These are phyloP conservation scores for Callipepla californica DNA, from an alignment of 2,113 vertebrate genomes.

Conservation along the genomic window DNA sequence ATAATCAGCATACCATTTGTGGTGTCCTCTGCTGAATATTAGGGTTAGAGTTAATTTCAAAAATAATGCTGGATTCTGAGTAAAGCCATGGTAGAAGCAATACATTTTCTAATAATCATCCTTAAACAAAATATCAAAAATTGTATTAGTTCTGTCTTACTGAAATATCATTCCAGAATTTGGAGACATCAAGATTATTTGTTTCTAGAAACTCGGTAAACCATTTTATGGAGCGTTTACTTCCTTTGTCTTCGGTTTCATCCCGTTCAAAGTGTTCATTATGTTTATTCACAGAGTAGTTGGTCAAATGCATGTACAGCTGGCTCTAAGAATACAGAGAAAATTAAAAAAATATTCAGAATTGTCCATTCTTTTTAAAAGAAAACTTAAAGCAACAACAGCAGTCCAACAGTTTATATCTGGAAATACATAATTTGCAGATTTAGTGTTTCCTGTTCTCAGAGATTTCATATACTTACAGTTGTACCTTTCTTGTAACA, in stretches of 20 bases:
- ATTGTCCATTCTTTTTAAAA: neutral
- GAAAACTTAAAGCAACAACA: neutral
- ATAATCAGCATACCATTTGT: neutral
- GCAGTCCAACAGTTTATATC: neutral
- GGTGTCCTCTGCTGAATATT: neutral
- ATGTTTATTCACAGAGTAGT: conserved; percentile 99
- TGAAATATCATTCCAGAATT: conserved; percentile 98
- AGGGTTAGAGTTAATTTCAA: neutral
- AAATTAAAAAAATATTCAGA: neutral
- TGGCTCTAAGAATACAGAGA: conserved; percentile 84
- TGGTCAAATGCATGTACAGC: conserved; percentile 97
- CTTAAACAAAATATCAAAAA: conserved; percentile 10
- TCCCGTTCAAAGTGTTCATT: conserved; percentile 95
- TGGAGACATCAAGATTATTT: conserved; percentile 93
- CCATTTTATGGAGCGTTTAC: conserved; percentile 97
- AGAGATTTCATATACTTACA: neutral
- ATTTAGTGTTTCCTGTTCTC: neutral
- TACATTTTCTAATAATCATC: neutral
- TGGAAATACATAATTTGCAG: neutral
- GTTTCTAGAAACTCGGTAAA: conserved; percentile 95
- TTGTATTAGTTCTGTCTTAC: conserved; percentile 81
- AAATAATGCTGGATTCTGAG: neutral
- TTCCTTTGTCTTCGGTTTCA: conserved; percentile 96
- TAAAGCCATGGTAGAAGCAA: neutral
- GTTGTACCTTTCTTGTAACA: neutral